phyloP scores from a whole-genome alignment of 1,140 invertebrate species.

The Riptortus pedestris region DNA sequence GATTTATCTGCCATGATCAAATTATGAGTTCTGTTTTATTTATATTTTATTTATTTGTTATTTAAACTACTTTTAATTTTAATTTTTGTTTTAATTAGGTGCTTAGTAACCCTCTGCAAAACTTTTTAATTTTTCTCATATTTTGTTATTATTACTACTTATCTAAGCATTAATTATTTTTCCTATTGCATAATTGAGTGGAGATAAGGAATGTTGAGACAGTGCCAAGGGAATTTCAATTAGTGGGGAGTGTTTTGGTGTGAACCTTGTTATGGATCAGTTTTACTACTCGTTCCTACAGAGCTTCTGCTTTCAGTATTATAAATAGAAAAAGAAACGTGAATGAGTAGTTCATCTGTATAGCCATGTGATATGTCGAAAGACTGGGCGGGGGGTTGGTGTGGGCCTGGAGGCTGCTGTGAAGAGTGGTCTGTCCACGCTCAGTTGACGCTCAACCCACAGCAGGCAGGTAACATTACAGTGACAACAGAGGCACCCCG shows the following conservation, averaged over 20 bases:
- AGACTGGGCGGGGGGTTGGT: slow-evolving; percentile 6
- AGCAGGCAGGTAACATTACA: slow-evolving; percentile 40
- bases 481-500: slow-evolving; percentile 47
- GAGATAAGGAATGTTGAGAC: too few species aligned
- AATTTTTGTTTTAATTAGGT: too few species aligned
- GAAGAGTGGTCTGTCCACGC: slow-evolving; percentile 51
- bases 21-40: too few species aligned
- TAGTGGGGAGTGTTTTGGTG: not conserved
- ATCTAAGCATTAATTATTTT: too few species aligned
- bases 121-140: too few species aligned
- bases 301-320: not conserved
- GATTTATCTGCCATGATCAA: too few species aligned
- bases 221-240: not conserved
- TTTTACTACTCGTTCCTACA: not conserved
- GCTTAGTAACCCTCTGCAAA: too few species aligned
- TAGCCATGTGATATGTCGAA: slow-evolving; percentile 12
- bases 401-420: slow-evolving; percentile 13
- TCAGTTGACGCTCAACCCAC: slow-evolving; percentile 43
- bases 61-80: too few species aligned
- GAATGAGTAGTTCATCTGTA: not conserved
- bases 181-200: too few species aligned
- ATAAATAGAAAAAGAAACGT: not conserved
- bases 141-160: too few species aligned
- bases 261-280: slow-evolving; percentile 5
- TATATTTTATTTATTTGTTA: too few species aligned